phyloP scores from a whole-genome alignment of 2,888 invertebrate species.

The Leptinotarsa peninsularis region DNA sequence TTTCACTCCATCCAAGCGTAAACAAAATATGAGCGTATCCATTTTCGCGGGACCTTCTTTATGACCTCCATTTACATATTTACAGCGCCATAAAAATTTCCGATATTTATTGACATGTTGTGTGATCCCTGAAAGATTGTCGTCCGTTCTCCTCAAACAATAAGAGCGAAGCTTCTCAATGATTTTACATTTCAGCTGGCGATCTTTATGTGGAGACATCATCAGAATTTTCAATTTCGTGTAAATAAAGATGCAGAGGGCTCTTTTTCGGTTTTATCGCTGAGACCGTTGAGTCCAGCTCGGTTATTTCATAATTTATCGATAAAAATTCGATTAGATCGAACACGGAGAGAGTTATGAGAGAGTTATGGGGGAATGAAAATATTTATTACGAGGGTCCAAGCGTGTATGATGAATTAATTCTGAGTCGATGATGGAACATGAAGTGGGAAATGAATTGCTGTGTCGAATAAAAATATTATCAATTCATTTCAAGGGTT shows the following conservation, averaged over 20 bases:
- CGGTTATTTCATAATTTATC: slow-evolving; percentile 44
- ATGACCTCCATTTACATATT: slow-evolving; percentile 43
- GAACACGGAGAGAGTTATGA: neutral
- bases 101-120: slow-evolving; percentile 44
- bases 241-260: slow-evolving; percentile 51
- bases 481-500: too few relatives aligned
- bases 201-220: slow-evolving; percentile 26
- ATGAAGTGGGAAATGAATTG: neutral
- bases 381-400: slow-evolving; percentile 5
- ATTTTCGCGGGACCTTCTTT: slow-evolving; percentile 36
- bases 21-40: slow-evolving; percentile 36
- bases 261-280: slow-evolving; percentile 49
- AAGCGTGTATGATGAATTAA: neutral
- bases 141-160: slow-evolving; percentile 29
- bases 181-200: slow-evolving; percentile 1
- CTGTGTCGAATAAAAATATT: too few relatives aligned
- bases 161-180: slow-evolving; percentile 22
- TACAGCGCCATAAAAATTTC: slow-evolving; percentile 40
- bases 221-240: slow-evolving; percentile 44
- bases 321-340: slow-evolving; percentile 42
- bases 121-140: slow-evolving; percentile 29
- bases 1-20: slow-evolving; percentile 44
- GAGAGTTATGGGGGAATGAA: slow-evolving; percentile 8
- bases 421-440: neutral
- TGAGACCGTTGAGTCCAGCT: slow-evolving; percentile 39